Percentiles rank a stretch among this genome's conserved stretches.
phyloP scores from a whole-genome alignment of 2,888 invertebrate genomes.

The Odontocerum albicorne region DNA sequence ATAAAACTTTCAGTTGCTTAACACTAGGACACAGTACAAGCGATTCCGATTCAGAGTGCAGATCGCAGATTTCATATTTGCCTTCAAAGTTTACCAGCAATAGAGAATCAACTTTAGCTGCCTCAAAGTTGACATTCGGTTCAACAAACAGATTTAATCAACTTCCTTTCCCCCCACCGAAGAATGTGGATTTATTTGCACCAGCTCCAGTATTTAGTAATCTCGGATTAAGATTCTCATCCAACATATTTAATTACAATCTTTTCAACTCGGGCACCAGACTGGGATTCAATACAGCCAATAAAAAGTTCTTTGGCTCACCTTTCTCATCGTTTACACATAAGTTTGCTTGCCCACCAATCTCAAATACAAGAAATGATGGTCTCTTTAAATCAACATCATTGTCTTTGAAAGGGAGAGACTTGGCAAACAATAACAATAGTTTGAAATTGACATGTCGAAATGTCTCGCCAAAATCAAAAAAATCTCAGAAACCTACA shows the following conservation, averaged over 20 bases:
- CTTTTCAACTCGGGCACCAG: conserved; percentile 28
- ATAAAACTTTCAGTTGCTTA: conserved; percentile 56
- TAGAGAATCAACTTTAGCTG: conserved; percentile 14
- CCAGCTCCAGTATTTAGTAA: conserved; percentile 57
- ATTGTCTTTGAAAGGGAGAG: conserved; percentile 5
- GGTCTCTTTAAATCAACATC: conserved; percentile 18
- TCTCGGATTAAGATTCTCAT: conserved; percentile 51
- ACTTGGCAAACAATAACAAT: conserved; percentile 39
- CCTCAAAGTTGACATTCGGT: conserved; percentile 27
- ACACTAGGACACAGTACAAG: conserved; percentile 61
- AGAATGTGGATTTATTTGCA: conserved; percentile 48
- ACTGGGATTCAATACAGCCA: conserved; percentile 53
- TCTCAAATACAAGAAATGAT: conserved; percentile 39
- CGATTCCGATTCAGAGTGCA: conserved; percentile 55
- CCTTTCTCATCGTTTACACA: conserved; percentile 51
- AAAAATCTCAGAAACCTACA: conserved; percentile 40
- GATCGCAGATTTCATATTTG: conserved; percentile 48
- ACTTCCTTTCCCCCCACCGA: conserved; percentile 20
- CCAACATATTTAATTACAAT: conserved; percentile 39
- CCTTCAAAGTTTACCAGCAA: conserved; percentile 49
- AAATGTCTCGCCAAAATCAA: conserved; percentile 44
- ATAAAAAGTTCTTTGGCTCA: conserved; percentile 41
- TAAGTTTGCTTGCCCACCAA: conserved; percentile 54
- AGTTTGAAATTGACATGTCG: conserved; percentile 43
- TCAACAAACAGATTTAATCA: conserved; percentile 17